phyloP scores from a whole-genome alignment of 2,113 vertebrate genomes.

The Dasyprocta punctata region DNA sequence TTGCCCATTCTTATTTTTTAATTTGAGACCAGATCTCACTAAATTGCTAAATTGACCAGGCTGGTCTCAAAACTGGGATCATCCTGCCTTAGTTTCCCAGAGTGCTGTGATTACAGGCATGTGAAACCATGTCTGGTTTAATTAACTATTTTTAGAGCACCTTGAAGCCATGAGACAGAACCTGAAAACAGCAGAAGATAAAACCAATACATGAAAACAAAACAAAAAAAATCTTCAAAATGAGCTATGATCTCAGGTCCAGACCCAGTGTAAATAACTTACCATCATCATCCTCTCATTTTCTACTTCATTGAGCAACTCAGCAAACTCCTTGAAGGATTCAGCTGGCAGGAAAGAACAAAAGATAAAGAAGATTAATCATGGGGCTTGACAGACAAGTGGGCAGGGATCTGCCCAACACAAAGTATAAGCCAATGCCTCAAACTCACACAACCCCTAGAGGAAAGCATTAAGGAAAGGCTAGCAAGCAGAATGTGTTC shows the following conservation, averaged over 20 bases:
- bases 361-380: constrained; percentile 67
- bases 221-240: not conserved
- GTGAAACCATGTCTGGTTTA: not conserved
- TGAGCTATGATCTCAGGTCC: not conserved
- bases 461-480: constrained; percentile 20
- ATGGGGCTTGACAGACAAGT: not conserved
- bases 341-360: constrained; percentile 88
- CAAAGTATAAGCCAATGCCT: not conserved
- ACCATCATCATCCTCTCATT: constrained; percentile 98
- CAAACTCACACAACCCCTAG: not conserved
- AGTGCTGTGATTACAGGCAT: not conserved
- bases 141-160: not conserved
- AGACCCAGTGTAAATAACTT: constrained; percentile 60
- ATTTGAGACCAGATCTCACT: not conserved
- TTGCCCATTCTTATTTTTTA: not conserved
- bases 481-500: not conserved
- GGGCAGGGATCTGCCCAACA: not conserved
- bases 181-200: not conserved
- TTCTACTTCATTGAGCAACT: constrained; percentile 96
- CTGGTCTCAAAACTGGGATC: not conserved
- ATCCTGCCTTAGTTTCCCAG: not conserved
- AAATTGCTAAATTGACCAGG: not conserved
- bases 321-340: constrained; percentile 98
- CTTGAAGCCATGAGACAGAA: not conserved
- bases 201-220: not conserved